Base-by-base conservation (phyloP, 2,888 invertebrate genomes). In the Drosophila differens region DNA sequence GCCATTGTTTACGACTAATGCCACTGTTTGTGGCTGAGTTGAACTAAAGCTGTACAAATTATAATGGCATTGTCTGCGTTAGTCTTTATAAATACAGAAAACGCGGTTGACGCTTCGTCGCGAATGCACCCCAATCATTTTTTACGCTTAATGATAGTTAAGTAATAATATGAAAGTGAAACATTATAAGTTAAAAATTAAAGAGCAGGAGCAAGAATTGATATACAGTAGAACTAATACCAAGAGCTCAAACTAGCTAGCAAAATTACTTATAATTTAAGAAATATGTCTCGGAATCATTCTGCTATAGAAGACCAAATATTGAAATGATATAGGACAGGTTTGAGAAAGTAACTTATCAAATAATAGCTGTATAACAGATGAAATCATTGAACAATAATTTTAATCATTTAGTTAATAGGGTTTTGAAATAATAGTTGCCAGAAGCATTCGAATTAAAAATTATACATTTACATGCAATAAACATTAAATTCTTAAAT, bases 1-100 rank as follows among this genome's bases (percentile, higher is more conserved):
- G 44, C 55, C 53, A 69, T 76, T 70, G 64, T 65, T 30, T 55
- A 44, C 41, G 47, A 47, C 22, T 25, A 22, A 47, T 57, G 39
- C 39, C 35, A 25, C 63, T 28, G 2, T 57, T 71, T 47, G 25
- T 47, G 60, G 70, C 60, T 65, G 49, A 33, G 51, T 35, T 28
- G 54, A 63, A 68, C 68, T 61, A 83, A 74, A 77, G 80, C 85
- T 87, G 76, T 77, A 84, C 90, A 89, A 84, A 85, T 84, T 87
- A 74, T 85, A 85, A 87, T 82, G 76, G 75, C 76, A 82, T 88
- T 82, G 85, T 85, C 74, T 68, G 75, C 75, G 60, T 55, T 64
- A 44, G 39, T 49, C 67, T 79, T 76, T 70, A 57, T 41, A 68
- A 65, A 68, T 49, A 19, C 61, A 58, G 9, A 4, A 47, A 25